These are phyloP conservation scores for Bombus breviceps DNA, from an alignment of 1,140 invertebrate genomes.

Conservation along the genomic window DNA sequence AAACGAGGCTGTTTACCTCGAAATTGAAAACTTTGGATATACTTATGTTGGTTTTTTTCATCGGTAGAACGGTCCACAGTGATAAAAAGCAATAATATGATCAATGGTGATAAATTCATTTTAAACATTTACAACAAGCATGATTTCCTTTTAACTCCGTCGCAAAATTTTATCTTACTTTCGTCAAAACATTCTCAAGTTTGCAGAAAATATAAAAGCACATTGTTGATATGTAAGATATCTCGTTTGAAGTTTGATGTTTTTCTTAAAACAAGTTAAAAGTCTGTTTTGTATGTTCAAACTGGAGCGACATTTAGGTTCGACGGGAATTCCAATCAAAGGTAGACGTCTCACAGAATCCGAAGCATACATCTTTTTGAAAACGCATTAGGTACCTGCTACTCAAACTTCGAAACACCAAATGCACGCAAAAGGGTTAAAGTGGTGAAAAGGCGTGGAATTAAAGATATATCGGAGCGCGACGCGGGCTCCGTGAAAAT, in stretches of 20 bases:
- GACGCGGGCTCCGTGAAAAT: neutral
- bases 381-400: no score
- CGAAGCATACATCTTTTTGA: neutral
- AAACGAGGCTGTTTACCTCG: neutral
- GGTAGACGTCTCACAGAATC: neutral
- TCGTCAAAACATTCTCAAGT: neutral
- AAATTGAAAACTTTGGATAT: neutral
- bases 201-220: no score
- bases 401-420: neutral
- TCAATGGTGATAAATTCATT: neutral
- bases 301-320: neutral
- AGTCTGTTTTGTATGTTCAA: no score
- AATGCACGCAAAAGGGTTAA: no score
- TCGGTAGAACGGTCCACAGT: neutral
- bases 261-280: neutral
- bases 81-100: neutral
- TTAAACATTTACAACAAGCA: neutral
- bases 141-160: neutral
- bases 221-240: no score
- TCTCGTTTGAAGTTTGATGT: no score
- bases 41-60: neutral
- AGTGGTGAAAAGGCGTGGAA: neutral
- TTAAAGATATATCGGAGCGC: neutral
- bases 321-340: no score
- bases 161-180: neutral